Evolutionary conservation across 1,140 invertebrate species (phyloP), one percentile per base, ranked within the genome.

Genomic region (Drosophila asahinai): DNA sequence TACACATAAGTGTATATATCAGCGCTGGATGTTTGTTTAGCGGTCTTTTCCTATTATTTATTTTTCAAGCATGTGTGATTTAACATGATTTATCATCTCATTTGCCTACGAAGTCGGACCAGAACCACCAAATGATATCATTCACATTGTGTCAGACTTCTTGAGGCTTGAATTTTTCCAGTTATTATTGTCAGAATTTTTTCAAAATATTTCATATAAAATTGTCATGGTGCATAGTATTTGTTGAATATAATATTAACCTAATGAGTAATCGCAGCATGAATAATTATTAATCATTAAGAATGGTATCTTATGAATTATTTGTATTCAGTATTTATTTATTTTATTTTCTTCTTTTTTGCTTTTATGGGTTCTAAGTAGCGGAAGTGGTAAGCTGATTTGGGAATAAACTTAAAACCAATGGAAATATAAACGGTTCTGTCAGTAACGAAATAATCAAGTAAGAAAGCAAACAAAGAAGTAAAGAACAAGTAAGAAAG

Each of bases 21-120:
- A 11, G 40, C 38, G 59, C 48, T 55, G 30, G 30, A 47, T 84
- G 68, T 66, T 81, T 75, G 63, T 74, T 79, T 65, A 79, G 71
- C 72, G 57, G 64, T 68, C 36, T 42, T 76, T 60, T 62, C 40
- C 51, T 71, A 47, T 66, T 73, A 79, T 81, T 68, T 78, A 70
- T 78, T 74, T 79, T 65, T 33, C 54, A 71, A 75, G 71, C 76
- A 76, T 66, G 57, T 83, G 59, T 89, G 78, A 90, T 89, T 90
- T 81, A 89, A 84, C 54, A 67, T 90, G 86, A 89, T 73, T 79
- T 90, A 86, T 89, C 67, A 47, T 57, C 54, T 54, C 81, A 81
- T 90, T 67, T 71, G 84, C 57, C 62, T 19, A 22, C 45, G 30
- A 52, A 54, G 19, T 49, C 27, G n/a, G 48, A 43, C 62, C 47